Evolutionary conservation across 2,113 vertebrate genomes (phyloP).

Genomic region (Dipodomys stephensi): DNA sequence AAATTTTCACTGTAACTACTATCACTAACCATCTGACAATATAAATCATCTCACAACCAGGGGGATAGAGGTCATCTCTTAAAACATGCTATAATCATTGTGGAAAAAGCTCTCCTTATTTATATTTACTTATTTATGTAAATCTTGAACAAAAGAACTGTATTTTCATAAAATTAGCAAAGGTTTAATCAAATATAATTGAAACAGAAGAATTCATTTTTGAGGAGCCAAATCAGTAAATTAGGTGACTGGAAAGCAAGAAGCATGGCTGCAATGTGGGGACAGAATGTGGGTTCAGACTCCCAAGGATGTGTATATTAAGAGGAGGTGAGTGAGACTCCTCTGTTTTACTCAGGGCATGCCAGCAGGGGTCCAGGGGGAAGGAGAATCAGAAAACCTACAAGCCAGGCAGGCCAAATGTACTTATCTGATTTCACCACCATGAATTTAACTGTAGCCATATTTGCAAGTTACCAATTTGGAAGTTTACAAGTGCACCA

Average conservation of each 20-base stretch:
- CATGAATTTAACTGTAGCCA: background rate
- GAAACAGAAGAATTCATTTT: conserved; percentile 1
- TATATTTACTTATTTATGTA: background rate
- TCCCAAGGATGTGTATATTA: background rate
- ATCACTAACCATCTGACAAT: background rate
- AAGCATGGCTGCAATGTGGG: background rate
- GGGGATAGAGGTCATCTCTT: background rate
- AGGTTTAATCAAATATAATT: conserved; percentile 13
- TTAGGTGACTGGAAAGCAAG: background rate
- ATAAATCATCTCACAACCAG: background rate
- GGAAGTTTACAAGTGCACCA: conserved; percentile 23
- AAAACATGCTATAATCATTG: background rate
- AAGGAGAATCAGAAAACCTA: background rate
- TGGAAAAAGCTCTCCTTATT: background rate
- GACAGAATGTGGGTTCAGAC: background rate
- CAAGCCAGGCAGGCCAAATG: background rate
- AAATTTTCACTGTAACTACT: conserved; percentile 1
- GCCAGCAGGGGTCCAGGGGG: background rate
- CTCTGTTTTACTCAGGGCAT: background rate
- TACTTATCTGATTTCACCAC: conserved; percentile 26
- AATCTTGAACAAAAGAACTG: conserved; percentile 32
- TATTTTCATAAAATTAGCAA: conserved; percentile 50
- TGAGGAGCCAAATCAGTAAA: background rate
- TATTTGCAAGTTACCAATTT: background rate
- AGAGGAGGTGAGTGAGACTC: background rate